phyloP scores from a whole-genome alignment of 2,113 vertebrate genomes.

The sheep (Ovis aries) region DNA sequence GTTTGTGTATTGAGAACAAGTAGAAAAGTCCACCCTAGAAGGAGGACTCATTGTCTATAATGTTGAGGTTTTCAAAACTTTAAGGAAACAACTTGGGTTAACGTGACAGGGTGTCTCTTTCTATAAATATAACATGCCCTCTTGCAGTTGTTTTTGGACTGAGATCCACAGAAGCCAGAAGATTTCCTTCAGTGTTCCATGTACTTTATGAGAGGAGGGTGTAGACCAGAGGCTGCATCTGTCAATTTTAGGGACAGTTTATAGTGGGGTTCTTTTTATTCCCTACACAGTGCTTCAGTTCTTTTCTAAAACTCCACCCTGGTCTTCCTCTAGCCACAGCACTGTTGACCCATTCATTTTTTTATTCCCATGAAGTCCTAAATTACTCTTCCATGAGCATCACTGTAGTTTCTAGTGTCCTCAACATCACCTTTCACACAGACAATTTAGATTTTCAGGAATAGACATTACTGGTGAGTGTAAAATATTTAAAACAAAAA shows the following conservation, averaged over 20 bases:
- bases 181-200: neutral
- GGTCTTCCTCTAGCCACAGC: constrained; percentile 9
- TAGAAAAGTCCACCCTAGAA: neutral
- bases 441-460: neutral
- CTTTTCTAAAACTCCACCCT: constrained; percentile 24
- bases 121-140: neutral
- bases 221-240: neutral
- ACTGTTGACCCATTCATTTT: constrained; percentile 41
- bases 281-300: constrained; percentile 23
- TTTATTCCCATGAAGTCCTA: neutral
- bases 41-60: neutral
- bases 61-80: neutral
- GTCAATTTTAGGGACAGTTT: neutral
- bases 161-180: neutral
- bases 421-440: neutral
- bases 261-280: constrained; percentile 3
- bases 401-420: constrained; percentile 13
- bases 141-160: neutral
- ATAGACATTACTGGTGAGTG: neutral
- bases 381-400: constrained; percentile 3
- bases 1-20: neutral
- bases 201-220: neutral
- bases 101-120: neutral
- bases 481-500: constrained; percentile 9
- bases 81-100: neutral